Percentiles rank a stretch among this genome's conserved stretches.
Evolutionary conservation across 2,888 invertebrate genomes (phyloP).

Genomic region (Folsomia manolachei): DNA sequence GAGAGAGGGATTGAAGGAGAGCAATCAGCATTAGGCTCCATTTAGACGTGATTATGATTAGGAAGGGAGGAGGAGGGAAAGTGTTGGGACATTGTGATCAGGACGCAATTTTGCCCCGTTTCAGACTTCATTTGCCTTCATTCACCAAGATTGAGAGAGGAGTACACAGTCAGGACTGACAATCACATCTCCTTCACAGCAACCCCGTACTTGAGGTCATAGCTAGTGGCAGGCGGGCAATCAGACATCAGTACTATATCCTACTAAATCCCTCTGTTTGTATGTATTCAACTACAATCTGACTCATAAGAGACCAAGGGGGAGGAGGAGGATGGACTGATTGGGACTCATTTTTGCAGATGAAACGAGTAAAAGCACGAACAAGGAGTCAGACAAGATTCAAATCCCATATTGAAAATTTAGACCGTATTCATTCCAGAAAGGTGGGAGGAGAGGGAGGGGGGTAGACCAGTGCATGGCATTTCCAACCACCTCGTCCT

Average conservation of each 20-base stretch:
- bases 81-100: constrained; percentile 14
- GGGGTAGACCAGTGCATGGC: neutral
- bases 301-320: too few relatives aligned
- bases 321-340: too few relatives aligned
- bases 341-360: too few relatives aligned
- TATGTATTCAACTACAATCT: neutral
- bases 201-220: too few relatives aligned
- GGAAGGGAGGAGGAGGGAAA: neutral
- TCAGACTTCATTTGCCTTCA: constrained; percentile 51
- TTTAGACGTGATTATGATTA: constrained; percentile 30
- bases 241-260: neutral
- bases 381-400: neutral
- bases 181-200: too few relatives aligned
- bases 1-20: neutral
- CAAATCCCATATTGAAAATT: constrained; percentile 16
- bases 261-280: neutral
- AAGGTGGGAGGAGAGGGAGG: neutral
- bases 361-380: too few relatives aligned
- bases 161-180: neutral
- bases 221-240: too few relatives aligned
- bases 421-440: constrained; percentile 3
- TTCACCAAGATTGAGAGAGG: constrained; percentile 25
- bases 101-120: constrained; percentile 50
- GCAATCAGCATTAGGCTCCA: constrained; percentile 46
- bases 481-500: too few relatives aligned